Evolutionary conservation across 2,888 invertebrate species (phyloP).

Genomic region (Callimorpha dominula): DNA sequence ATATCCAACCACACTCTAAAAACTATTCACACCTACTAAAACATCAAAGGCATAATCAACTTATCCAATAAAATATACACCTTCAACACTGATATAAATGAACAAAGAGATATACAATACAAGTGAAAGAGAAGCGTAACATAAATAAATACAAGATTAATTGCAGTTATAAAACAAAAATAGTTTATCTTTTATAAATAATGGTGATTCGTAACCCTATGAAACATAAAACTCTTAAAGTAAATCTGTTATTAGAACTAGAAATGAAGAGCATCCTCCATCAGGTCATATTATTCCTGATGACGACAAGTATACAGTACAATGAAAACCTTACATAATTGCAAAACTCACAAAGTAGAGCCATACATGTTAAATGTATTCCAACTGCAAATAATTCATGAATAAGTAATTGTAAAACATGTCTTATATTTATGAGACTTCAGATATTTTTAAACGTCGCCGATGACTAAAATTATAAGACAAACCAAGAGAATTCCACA

Average conservation of each 20-base stretch:
- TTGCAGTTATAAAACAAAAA: conserved; percentile 35
- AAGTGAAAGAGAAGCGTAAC: conserved; percentile 39
- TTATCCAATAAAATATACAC: conserved; percentile 53
- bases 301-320: neutral
- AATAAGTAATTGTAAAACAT: neutral
- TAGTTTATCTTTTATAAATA: conserved; percentile 14
- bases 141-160: conserved; percentile 44
- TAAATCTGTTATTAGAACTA: neutral
- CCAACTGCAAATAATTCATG: neutral
- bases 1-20: conserved; percentile 23
- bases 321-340: neutral
- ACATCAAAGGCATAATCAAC: conserved; percentile 40
- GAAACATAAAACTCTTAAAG: neutral
- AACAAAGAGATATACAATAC: conserved; percentile 9
- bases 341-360: neutral
- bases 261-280: neutral
- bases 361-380: too few relatives aligned
- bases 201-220: conserved; percentile 33
- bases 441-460: too few relatives aligned
- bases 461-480: too few relatives aligned
- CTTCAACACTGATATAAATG: conserved; percentile 38
- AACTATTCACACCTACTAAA: conserved; percentile 28
- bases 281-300: neutral
- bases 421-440: neutral
- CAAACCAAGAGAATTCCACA: neutral